A percentile compares a stretch with the other conserved stretches of the same genome.
Evolutionary conservation across 2,888 invertebrate species (phyloP).

Genomic region (Gymnocheta viridis): DNA sequence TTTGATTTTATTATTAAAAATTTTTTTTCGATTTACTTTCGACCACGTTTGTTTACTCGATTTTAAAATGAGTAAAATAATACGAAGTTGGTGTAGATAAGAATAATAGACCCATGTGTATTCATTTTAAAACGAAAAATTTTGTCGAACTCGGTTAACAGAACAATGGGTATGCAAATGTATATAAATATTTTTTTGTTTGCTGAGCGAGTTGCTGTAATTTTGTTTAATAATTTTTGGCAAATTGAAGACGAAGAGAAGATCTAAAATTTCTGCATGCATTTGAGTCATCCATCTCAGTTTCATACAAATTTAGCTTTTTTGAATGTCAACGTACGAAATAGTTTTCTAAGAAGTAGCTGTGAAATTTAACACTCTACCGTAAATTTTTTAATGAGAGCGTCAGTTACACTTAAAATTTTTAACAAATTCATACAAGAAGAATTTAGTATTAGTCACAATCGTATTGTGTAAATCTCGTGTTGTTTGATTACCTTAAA

Average conservation of each 20-base stretch:
- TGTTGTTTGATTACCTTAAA: neutral
- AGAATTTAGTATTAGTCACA: neutral
- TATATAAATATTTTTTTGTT: too few species aligned
- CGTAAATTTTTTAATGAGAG: conserved; percentile 22
- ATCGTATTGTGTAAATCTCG: neutral
- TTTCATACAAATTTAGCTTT: neutral
- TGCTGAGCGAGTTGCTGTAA: too few species aligned
- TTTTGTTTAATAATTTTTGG: neutral
- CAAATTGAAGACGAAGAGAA: neutral
- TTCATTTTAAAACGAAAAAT: too few species aligned
- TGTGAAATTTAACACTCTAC: conserved; percentile 5
- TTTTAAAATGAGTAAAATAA: too few species aligned
- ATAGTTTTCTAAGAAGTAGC: conserved; percentile 10
- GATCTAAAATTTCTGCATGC: neutral
- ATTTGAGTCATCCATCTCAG: neutral
- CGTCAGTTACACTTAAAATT: neutral
- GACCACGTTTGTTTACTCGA: too few species aligned
- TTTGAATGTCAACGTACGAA: conserved; percentile 7
- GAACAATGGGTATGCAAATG: too few species aligned
- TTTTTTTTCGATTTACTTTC: too few species aligned
- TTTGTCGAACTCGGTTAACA: too few species aligned
- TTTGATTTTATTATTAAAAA: too few species aligned
- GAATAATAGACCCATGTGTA: too few species aligned
- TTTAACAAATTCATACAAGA: conserved; percentile 10
- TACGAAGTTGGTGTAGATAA: too few species aligned